These are phyloP conservation scores for Lepidocolaptes lacrymiger DNA, from an alignment of 2,797 vertebrate species.

Conservation along the genomic window DNA sequence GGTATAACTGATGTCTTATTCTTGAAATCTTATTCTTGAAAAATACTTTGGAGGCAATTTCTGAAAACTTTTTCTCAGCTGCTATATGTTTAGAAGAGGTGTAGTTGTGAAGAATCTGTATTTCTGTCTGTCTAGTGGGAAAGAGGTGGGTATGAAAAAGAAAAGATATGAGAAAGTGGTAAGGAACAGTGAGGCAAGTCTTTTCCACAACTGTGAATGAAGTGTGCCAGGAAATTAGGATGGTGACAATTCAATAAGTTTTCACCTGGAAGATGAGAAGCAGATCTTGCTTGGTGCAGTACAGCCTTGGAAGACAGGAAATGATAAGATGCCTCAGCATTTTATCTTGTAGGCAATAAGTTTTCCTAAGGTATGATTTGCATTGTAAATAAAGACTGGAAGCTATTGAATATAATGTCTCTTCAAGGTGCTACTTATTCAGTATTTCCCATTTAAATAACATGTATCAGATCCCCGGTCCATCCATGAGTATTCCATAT, in stretches of 20 bases:
- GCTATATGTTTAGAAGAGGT: background rate
- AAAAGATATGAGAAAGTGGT: background rate
- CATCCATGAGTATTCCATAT: background rate
- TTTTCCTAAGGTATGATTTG: background rate
- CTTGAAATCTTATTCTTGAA: background rate
- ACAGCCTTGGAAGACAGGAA: background rate
- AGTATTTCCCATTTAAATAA: background rate
- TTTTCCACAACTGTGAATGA: background rate
- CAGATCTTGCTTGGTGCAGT: background rate
- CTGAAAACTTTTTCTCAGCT: background rate
- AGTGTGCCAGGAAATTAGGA: background rate
- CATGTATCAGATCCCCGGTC: background rate
- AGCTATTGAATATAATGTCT: background rate
- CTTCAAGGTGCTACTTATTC: background rate
- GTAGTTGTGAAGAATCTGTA: background rate
- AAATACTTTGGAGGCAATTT: background rate
- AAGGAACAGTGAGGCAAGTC: background rate
- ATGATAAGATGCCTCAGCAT: background rate
- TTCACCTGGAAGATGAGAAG: background rate
- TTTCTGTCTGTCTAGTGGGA: background rate
- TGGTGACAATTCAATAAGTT: background rate
- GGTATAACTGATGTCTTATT: background rate
- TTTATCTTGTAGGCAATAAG: background rate
- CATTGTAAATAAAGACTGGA: background rate
- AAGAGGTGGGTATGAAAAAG: background rate